Evolutionary conservation across 2,797 vertebrate species (phyloP).

Genomic region (Alfaro cultratus): DNA sequence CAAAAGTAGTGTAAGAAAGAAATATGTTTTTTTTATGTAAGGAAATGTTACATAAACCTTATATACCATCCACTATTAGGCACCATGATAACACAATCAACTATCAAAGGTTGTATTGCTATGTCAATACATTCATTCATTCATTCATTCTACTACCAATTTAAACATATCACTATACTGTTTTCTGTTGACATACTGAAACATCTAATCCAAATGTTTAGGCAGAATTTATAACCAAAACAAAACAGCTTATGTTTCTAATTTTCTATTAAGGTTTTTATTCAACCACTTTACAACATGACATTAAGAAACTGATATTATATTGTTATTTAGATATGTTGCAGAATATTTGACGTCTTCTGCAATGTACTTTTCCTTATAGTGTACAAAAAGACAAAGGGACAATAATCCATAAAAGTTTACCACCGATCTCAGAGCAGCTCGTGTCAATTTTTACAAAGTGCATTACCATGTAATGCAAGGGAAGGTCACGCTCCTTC

Average conservation of each 20-base stretch:
- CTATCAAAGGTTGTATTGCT: not conserved
- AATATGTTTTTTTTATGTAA: not conserved
- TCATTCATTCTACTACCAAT: not conserved
- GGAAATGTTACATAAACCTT: not conserved
- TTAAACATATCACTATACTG: not conserved
- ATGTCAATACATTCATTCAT: not conserved
- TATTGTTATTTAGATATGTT: not conserved
- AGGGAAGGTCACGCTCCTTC: conserved; percentile 50
- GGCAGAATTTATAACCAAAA: not conserved
- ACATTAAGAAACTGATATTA: not conserved
- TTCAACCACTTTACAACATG: not conserved
- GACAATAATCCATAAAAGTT: conserved; percentile 57
- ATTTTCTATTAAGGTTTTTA: not conserved
- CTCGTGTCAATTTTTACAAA: conserved; percentile 58
- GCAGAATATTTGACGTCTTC: too few relatives aligned
- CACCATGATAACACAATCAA: not conserved
- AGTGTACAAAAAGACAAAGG: conserved; percentile 57
- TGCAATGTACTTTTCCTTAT: not conserved
- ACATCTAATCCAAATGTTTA: not conserved
- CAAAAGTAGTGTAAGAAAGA: not conserved
- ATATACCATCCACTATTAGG: not conserved
- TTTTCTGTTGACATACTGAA: not conserved
- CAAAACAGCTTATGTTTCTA: not conserved
- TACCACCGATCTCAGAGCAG: conserved; percentile 23
- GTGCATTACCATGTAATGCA: conserved; percentile 63